These are phyloP conservation scores for Ricordea florida DNA, from an alignment of 92 coral and sea anemone genomes.

Conservation along the genomic window DNA sequence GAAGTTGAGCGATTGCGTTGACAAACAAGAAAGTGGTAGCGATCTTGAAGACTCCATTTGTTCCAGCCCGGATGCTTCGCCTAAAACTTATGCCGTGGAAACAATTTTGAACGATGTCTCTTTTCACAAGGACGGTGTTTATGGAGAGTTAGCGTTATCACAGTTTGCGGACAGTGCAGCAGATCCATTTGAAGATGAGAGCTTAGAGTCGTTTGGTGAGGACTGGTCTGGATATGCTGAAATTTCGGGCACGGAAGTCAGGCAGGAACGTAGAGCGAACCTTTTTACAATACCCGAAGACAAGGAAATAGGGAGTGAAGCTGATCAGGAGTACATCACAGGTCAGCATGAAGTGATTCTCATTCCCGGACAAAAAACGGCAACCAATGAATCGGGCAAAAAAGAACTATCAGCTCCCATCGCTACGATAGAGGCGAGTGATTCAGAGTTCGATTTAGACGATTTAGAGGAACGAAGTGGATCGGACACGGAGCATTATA, in stretches of 20 bases:
- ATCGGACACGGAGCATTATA: background rate
- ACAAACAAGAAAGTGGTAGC: background rate
- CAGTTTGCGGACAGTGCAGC: background rate
- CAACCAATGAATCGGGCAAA: background rate
- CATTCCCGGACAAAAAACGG: background rate
- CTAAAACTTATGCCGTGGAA: slow-evolving; percentile 3
- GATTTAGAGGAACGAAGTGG: background rate
- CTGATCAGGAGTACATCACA: background rate
- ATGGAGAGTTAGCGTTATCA: slow-evolving; percentile 27
- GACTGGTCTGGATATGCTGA: slow-evolving; percentile 26
- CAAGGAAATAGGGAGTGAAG: slow-evolving; percentile 18
- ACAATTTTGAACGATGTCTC: slow-evolving; percentile 13
- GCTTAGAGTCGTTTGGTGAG: slow-evolving; percentile 10
- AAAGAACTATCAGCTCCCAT: slow-evolving; percentile 23
- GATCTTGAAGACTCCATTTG: background rate
- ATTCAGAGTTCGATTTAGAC: slow-evolving; percentile 32
- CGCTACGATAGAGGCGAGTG: slow-evolving; percentile 19
- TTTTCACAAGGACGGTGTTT: slow-evolving; percentile 38
- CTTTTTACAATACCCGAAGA: slow-evolving; percentile 44
- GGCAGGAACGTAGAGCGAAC: background rate
- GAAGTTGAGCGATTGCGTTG: slow-evolving; percentile 20
- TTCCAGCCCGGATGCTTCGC: background rate
- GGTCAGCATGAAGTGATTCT: background rate
- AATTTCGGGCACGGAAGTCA: no score
- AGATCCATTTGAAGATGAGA: background rate